Evolutionary conservation across 2,888 invertebrate genomes (phyloP), one percentile per base, ranked within the genome.

Genomic region (Selenia dentaria): DNA sequence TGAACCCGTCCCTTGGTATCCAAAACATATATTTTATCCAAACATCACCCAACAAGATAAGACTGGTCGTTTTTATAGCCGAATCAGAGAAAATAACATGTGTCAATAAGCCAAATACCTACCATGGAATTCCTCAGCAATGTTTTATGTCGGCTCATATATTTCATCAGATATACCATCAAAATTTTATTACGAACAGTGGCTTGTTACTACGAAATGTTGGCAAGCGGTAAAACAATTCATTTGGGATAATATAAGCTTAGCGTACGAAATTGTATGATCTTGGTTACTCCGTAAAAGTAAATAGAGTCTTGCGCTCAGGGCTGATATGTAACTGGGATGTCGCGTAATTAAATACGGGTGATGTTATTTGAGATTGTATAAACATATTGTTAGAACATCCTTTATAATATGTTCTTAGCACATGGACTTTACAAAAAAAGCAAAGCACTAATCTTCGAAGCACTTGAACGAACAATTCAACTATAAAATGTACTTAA

Each of bases 11-110:
- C 54, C 33, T n/a, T 10, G 32, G 29, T 48, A 48, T 62, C 41
- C 46, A 56, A 63, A 51, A 57, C 51, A 10, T 10, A 63, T 70
- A 72, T 71, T 71, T 79, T 72, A 74, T 74, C 73, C 62, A 67
- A 74, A 76, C 64, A 70, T 69, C 67, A 73, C 66, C 61, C 62
- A 62, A 67, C 51, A 49, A 74, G 76, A 81, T 78, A 79, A 79
- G 74, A 81, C 79, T 74, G 70, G 65, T 62, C 59, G 66, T 66
- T 80, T 84, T 83, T 84, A 82, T 74, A 78, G 69, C 59, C 70
- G 54, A 71, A 79, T 80, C 70, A 67, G 62, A 64, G 72, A 74
- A 75, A 82, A 82, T 82, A 81, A 81, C 80, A 81, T 74, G 73
- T 77, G 79, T 81, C 77, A 80, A 80, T 83, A 77, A 69, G 74